Conservation (phyloP, 2,797 vertebrate genomes). For the Enteromius fasciolatus region DNA sequence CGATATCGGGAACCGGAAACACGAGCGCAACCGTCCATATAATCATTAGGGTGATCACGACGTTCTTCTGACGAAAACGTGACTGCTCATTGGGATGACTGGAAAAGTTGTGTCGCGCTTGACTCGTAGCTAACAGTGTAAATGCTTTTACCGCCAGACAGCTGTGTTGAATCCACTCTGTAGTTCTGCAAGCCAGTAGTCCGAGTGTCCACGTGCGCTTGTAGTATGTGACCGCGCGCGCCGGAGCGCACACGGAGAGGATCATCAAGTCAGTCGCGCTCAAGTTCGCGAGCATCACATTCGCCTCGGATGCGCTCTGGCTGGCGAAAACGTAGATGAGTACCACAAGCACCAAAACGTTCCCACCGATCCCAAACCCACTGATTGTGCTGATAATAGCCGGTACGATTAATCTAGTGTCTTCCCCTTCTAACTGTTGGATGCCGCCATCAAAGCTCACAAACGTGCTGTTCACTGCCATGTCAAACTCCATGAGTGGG, state of each 20-base stretch:
- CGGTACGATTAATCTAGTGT: constrained; percentile 70
- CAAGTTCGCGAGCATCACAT: constrained; percentile 74
- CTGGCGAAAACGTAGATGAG: constrained; percentile 71
- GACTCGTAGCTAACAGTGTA: constrained; percentile 72
- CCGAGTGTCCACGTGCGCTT: constrained; percentile 78
- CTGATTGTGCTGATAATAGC: constrained; percentile 74
- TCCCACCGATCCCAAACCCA: constrained; percentile 75
- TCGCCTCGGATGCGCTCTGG: constrained; percentile 72
- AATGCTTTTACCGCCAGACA: constrained; percentile 79
- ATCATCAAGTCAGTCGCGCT: constrained; percentile 77
- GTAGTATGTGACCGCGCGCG: constrained; percentile 77
- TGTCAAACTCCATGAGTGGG: constrained; percentile 16
- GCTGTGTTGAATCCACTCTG: constrained; percentile 83
- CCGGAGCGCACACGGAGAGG: constrained; percentile 74
- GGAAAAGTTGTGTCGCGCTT: constrained; percentile 69
- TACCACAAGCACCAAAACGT: constrained; percentile 74
- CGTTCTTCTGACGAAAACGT: constrained; percentile 61
- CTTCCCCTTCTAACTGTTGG: constrained; percentile 71
- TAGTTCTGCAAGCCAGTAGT: constrained; percentile 74
- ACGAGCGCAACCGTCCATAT: constrained; percentile 71
- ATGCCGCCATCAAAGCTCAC: constrained; percentile 71
- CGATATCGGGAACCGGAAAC: constrained; percentile 75
- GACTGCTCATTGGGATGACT: constrained; percentile 53
- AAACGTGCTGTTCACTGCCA: constrained; percentile 45
- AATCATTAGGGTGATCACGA: constrained; percentile 65